Base-by-base conservation (phyloP, 1,140 invertebrate genomes). In the Zaprionus ghesquierei region DNA sequence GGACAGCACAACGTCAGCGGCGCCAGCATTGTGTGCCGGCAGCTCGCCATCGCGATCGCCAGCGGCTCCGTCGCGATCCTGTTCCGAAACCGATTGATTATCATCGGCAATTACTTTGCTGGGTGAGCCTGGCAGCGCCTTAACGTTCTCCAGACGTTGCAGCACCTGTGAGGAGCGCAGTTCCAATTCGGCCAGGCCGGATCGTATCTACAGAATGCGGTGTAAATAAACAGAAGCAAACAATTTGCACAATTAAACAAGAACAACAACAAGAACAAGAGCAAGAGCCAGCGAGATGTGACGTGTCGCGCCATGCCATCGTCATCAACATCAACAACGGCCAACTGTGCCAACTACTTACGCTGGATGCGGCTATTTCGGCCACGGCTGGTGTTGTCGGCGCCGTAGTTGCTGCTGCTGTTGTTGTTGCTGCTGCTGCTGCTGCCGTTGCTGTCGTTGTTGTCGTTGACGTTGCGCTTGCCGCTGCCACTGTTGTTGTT, bases 141-240 rank as follows among this genome's bases (percentile, higher is more conserved):
- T 92, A 0, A 92, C 84, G 59, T 92, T 92, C 56, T 92, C 91
- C 60, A 92, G 49, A 4, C 90, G 85, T 35, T 92, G 91, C 49
- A 92, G 44, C 15, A 92, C 84, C 60, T 92, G 90, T 3, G 90
- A 89, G 6, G 91, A 90, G 29, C 85, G 75, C 58, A 92, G 50
- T 63, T 92, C 91, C 51, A 92, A 51, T 38, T 92, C 91, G 23
- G 91, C 91, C 59, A 92, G 50, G 12, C 91, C 91, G 12, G 91
- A 92, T 31, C 91, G 91, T 72, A 92, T 92, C 91, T 92, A 31
- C 20, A 64, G 6, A 5, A 29, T 27, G 25, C 27, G 13, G 4
- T 10, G 51, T 69, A 74, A 59, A 50, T 20, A 74, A 65, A 63
- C 22, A 25, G 9, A 60, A 46, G 6, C 18, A 22, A 12, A 61